A percentile compares a stretch with the other conserved stretches of the same genome.
Conservation (phyloP, 2,797 vertebrate genomes). For the Takifugu ocellatus region DNA sequence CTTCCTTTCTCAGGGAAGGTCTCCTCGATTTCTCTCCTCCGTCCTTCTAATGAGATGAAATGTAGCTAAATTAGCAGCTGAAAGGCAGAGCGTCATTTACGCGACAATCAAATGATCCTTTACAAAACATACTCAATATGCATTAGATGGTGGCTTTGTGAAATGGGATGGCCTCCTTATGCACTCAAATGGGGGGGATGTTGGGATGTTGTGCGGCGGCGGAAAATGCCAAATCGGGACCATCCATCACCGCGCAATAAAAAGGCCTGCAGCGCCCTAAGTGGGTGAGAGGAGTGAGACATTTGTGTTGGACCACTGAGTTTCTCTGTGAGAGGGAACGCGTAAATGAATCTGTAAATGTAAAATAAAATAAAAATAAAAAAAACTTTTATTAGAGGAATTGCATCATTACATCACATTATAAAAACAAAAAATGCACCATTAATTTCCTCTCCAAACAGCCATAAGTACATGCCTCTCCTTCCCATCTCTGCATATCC, state of each 20-base stretch:
- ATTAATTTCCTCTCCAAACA: slow-evolving; percentile 98
- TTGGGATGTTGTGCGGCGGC: slow-evolving; percentile 60
- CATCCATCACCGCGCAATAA: slow-evolving; percentile 76
- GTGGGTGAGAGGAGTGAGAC: slow-evolving; percentile 71
- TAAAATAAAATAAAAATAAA: slow-evolving; percentile 73
- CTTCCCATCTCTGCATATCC: slow-evolving; percentile 88
- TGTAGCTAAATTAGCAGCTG: slow-evolving; percentile 71
- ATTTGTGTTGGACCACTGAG: slow-evolving; percentile 87
- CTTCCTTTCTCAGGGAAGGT: slow-evolving; percentile 50
- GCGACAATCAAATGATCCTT: slow-evolving; percentile 76
- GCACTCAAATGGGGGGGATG: slow-evolving; percentile 56
- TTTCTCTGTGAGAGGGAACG: slow-evolving; percentile 67
- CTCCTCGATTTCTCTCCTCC: slow-evolving; percentile 49
- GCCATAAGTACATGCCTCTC: slow-evolving; percentile 92
- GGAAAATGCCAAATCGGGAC: slow-evolving; percentile 73
- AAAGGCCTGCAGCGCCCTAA: slow-evolving; percentile 79
- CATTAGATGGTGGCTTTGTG: slow-evolving; percentile 70
- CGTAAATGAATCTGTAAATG: slow-evolving; percentile 76
- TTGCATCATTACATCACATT: slow-evolving; percentile 99
- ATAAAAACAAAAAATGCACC: slow-evolving; percentile 99
- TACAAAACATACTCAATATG: slow-evolving; percentile 74
- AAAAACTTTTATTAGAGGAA: slow-evolving; percentile 91
- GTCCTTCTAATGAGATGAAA: slow-evolving; percentile 69
- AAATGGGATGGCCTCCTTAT: slow-evolving; percentile 62
- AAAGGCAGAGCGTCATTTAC: slow-evolving; percentile 70